A percentile compares a stretch with the other conserved stretches of the same genome.
Conservation (phyloP, 1,140 invertebrate genomes). For the Archivesica marissinica region DNA sequence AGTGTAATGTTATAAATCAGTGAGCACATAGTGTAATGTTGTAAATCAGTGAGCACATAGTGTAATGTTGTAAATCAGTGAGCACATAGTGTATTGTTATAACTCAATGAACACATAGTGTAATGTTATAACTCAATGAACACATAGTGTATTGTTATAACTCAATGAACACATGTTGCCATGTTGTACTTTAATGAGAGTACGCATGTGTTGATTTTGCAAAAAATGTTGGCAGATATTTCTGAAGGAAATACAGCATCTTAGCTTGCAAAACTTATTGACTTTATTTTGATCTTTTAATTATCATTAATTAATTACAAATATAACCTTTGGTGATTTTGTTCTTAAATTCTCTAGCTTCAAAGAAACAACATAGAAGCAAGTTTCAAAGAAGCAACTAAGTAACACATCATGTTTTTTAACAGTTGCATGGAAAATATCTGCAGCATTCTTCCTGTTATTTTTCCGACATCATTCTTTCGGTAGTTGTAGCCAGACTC, state of each 20-base stretch:
- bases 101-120: too few relatives aligned
- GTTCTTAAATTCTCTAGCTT: neutral
- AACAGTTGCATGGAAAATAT: neutral
- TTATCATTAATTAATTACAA: slow-evolving; percentile 1
- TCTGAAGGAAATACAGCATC: neutral
- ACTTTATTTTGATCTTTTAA: neutral
- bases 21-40: too few relatives aligned
- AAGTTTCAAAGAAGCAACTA: slow-evolving; percentile 2
- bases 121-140: too few relatives aligned
- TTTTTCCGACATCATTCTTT: neutral
- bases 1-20: too few relatives aligned
- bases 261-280: neutral
- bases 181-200: too few relatives aligned
- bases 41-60: too few relatives aligned
- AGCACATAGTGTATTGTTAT: too few relatives aligned
- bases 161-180: too few relatives aligned
- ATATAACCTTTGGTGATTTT: neutral
- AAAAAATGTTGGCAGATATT: neutral
- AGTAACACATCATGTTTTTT: too few relatives aligned
- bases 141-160: too few relatives aligned
- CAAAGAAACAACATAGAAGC: neutral
- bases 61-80: too few relatives aligned
- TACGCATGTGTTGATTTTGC: neutral
- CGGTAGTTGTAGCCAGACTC: neutral
- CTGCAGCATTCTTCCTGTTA: neutral